Evolutionary conservation across 2,888 invertebrate genomes (phyloP).

Genomic region (Chromoteleia sp.): DNA sequence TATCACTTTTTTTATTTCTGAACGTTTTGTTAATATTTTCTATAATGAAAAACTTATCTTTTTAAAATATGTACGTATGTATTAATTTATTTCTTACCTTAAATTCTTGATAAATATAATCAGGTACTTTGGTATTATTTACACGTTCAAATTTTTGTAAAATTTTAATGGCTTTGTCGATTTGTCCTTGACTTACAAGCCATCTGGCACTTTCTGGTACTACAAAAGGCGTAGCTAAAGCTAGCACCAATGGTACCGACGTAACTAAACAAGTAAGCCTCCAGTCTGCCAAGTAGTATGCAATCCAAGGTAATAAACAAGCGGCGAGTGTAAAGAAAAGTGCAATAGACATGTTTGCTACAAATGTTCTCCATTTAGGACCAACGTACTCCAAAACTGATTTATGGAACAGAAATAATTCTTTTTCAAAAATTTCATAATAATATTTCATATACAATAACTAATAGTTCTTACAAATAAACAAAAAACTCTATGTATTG

Average conservation of each 20-base stretch:
- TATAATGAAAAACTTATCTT: too few relatives aligned
- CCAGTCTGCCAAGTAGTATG: slow-evolving; percentile 93
- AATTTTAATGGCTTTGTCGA: slow-evolving; percentile 91
- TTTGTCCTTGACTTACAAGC: slow-evolving; percentile 94
- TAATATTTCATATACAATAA: too few relatives aligned
- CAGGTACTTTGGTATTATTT: slow-evolving; percentile 91
- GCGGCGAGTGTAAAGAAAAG: slow-evolving; percentile 94
- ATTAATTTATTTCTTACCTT: slow-evolving; percentile 85
- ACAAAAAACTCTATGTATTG: too few relatives aligned
- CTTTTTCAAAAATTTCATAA: too few relatives aligned
- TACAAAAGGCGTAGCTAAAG: slow-evolving; percentile 90
- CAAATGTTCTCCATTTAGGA: slow-evolving; percentile 95
- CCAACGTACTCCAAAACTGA: slow-evolving; percentile 95
- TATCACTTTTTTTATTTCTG: too few relatives aligned
- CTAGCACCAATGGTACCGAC: slow-evolving; percentile 91
- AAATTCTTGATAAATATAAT: slow-evolving; percentile 90
- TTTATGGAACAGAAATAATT: slow-evolving; percentile 14
- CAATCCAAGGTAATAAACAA: slow-evolving; percentile 93
- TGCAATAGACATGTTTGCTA: slow-evolving; percentile 96
- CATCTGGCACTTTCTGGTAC: slow-evolving; percentile 95
- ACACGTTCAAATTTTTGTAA: slow-evolving; percentile 92
- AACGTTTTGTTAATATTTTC: too few relatives aligned
- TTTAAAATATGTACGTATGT: too few relatives aligned
- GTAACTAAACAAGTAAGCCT: slow-evolving; percentile 90
- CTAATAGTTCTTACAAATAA: too few relatives aligned